A percentile compares a stretch with the other conserved stretches of the same genome.
These are phyloP conservation scores for Pterobdella sp. DNA, from an alignment of 2,888 invertebrate species.

Conservation along the genomic window DNA sequence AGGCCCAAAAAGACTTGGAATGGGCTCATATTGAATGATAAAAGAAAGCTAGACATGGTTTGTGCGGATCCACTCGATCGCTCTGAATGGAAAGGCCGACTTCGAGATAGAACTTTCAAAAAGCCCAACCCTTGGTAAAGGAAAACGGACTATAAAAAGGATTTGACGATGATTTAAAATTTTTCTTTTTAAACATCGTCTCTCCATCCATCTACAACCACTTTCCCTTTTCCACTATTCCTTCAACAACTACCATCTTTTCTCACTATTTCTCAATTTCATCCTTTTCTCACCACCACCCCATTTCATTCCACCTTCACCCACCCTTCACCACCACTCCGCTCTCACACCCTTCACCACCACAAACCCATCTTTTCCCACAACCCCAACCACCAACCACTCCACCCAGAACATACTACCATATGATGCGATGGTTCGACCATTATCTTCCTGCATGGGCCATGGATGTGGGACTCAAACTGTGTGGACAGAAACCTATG, in stretches of 20 bases:
- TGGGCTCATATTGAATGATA: no score
- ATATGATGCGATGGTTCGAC: conserved; percentile 57
- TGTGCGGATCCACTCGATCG: no score
- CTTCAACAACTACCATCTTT: not conserved
- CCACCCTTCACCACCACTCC: not conserved
- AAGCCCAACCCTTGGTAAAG: no score
- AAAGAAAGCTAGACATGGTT: no score
- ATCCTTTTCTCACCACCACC: not conserved
- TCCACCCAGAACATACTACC: conserved; percentile 26
- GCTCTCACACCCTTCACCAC: not conserved
- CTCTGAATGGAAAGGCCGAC: no score
- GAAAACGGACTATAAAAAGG: no score
- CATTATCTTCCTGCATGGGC: conserved; percentile 74
- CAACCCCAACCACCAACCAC: not conserved
- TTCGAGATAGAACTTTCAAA: no score
- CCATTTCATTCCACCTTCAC: not conserved
- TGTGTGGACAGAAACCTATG: conserved; percentile 62
- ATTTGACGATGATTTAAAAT: no score
- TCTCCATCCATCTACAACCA: no score
- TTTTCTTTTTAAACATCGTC: no score
- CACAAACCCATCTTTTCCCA: not conserved
- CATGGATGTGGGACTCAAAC: conserved; percentile 58
- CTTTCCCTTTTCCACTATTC: no score
- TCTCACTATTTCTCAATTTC: not conserved
- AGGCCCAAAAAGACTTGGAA: no score